A percentile compares a stretch with the other conserved stretches of the same genome.
Conservation (phyloP, 2,888 invertebrate species). For the Sarcophaga subvicina region DNA sequence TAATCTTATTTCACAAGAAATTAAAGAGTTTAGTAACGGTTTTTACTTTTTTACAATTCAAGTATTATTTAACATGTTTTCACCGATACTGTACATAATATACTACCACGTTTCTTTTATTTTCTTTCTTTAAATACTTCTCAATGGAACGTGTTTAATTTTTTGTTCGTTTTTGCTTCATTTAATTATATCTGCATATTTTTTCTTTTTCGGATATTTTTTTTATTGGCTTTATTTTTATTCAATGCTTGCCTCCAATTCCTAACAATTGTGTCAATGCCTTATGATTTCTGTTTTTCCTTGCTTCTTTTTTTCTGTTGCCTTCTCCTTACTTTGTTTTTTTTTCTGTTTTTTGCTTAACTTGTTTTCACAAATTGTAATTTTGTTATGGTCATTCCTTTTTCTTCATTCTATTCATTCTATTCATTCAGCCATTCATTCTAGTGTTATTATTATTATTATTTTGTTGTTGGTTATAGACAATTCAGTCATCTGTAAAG, state of each 20-base stretch:
- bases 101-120: constrained; percentile 10
- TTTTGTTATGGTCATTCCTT: constrained; percentile 56
- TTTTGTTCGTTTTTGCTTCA: constrained; percentile 38
- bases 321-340: constrained; percentile 24
- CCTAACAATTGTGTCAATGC: constrained; percentile 55
- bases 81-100: not conserved
- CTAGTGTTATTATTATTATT: constrained; percentile 44
- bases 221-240: constrained; percentile 38
- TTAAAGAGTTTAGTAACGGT: not conserved
- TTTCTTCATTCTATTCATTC: not conserved
- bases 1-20: no score
- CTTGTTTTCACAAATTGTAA: constrained; percentile 60
- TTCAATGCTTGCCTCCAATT: constrained; percentile 63
- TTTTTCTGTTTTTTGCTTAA: not conserved
- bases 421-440: not conserved
- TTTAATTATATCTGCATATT: constrained; percentile 46
- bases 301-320: no score
- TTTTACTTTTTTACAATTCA: not conserved
- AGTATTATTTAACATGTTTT: not conserved
- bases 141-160: not conserved
- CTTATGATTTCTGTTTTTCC: constrained; percentile 30
- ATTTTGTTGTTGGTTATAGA: constrained; percentile 56
- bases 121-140: not conserved
- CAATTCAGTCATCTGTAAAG: constrained; percentile 72
- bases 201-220: not conserved